Conservation (phyloP, 1,140 invertebrate species). For the Drosophila nigrodunni region DNA sequence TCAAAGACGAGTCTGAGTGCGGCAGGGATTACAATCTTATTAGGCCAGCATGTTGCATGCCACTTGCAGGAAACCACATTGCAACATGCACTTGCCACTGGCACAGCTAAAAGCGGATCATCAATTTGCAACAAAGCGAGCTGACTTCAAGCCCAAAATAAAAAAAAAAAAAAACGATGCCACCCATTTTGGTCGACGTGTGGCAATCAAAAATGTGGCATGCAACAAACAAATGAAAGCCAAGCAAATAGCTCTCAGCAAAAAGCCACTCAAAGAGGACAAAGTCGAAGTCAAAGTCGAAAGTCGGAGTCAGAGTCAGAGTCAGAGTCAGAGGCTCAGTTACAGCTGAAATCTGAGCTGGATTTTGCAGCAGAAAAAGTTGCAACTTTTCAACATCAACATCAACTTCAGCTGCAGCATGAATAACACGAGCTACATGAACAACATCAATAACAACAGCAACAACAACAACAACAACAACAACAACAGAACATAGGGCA, state of each 20-base stretch:
- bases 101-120: slow-evolving; percentile 33
- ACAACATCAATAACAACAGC: background rate
- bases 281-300: background rate
- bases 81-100: slow-evolving; percentile 25
- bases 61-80: background rate
- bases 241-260: too few relatives aligned
- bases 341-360: background rate
- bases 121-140: slow-evolving; percentile 19
- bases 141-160: slow-evolving; percentile 8
- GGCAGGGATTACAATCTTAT: slow-evolving; percentile 1
- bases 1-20: background rate
- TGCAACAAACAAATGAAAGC: background rate
- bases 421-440: background rate
- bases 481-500: background rate
- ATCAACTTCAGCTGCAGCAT: background rate
- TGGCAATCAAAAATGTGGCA: slow-evolving; percentile 36
- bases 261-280: background rate
- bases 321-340: background rate
- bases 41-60: slow-evolving; percentile 29
- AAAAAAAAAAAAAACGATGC: slow-evolving; percentile 2
- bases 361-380: slow-evolving; percentile 7
- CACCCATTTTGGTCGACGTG: slow-evolving; percentile 33
- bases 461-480: background rate
- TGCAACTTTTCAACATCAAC: slow-evolving; percentile 15
- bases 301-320: background rate